Evolutionary conservation across 2,888 invertebrate genomes (phyloP).

Genomic region (Sphaerophoria rueppellii): DNA sequence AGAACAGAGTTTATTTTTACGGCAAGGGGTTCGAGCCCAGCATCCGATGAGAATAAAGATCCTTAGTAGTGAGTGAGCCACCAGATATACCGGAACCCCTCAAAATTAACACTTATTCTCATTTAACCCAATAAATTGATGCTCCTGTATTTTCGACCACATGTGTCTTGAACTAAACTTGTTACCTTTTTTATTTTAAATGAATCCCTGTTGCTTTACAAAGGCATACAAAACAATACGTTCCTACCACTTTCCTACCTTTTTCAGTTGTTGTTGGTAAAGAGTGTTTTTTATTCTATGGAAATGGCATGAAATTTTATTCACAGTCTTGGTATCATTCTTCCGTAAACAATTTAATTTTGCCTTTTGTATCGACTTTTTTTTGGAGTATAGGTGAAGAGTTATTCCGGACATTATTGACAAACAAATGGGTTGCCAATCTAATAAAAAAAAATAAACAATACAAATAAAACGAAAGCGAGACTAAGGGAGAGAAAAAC

Average conservation of each 20-base stretch:
- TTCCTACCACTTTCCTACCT: not conserved
- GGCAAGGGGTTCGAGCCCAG: not conserved
- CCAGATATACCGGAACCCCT: constrained; percentile 44
- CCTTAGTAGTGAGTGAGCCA: constrained; percentile 14
- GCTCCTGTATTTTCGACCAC: constrained; percentile 48
- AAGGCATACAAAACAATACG: not conserved
- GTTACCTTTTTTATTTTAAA: constrained; percentile 18
- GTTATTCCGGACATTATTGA: constrained; percentile 43
- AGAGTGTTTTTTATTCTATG: constrained; percentile 14
- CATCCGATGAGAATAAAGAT: constrained; percentile 20
- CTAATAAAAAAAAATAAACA: constrained; percentile 1
- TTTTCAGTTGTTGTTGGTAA: not conserved
- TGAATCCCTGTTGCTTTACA: not conserved
- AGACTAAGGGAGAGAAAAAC: not conserved
- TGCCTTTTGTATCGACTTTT: constrained; percentile 31
- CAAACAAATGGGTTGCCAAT: constrained; percentile 29
- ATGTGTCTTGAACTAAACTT: constrained; percentile 10
- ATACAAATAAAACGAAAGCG: not conserved
- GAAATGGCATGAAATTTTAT: constrained; percentile 33
- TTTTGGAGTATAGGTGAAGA: constrained; percentile 38
- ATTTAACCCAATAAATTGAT: constrained; percentile 61
- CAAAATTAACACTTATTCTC: constrained; percentile 58
- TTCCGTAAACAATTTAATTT: constrained; percentile 48
- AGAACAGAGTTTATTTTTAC: no score
- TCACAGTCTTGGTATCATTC: constrained; percentile 49